Conservation (phyloP, 1,140 invertebrate genomes). For the Venustaconcha ellipsiformis region DNA sequence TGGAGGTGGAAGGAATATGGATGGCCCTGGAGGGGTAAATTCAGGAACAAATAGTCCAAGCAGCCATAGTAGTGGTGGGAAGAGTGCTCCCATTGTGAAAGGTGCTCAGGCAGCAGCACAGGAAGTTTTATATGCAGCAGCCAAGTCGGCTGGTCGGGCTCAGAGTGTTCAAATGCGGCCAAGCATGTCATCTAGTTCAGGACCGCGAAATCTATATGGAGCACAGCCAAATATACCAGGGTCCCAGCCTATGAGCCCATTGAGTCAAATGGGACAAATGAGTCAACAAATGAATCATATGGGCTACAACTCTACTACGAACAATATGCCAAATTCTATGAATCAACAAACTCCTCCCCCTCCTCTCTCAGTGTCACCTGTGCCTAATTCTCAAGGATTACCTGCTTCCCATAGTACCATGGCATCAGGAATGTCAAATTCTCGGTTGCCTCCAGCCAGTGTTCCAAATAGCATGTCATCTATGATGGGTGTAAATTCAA, state of each 20-base stretch:
- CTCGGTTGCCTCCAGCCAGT: conserved; percentile 13
- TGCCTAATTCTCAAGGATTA: conserved; percentile 45
- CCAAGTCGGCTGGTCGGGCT: conserved; percentile 49
- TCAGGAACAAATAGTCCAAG: not conserved
- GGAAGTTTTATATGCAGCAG: conserved; percentile 67
- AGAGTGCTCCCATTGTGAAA: conserved; percentile 32
- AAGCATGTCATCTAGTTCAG: conserved; percentile 10
- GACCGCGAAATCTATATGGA: no score
- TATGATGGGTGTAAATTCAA: no score
- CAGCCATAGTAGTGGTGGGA: not conserved
- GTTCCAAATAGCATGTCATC: conserved; percentile 11
- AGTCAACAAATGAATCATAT: conserved; percentile 50
- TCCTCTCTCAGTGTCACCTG: conserved; percentile 44
- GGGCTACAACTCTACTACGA: conserved; percentile 43
- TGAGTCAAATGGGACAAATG: conserved; percentile 34
- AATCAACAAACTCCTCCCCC: conserved; percentile 43
- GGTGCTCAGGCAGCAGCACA: conserved; percentile 69
- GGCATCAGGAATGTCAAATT: conserved; percentile 28
- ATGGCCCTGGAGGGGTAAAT: not conserved
- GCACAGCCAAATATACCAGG: no score
- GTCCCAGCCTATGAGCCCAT: conserved; percentile 32
- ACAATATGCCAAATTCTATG: conserved; percentile 49
- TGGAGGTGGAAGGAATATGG: conserved; percentile 16
- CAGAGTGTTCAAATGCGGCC: conserved; percentile 22
- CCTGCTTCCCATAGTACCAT: conserved; percentile 13